A percentile compares a stretch with the other conserved stretches of the same genome.
These are phyloP conservation scores for Brachymystax lenok DNA, from an alignment of 2,797 vertebrate species.

Conservation along the genomic window DNA sequence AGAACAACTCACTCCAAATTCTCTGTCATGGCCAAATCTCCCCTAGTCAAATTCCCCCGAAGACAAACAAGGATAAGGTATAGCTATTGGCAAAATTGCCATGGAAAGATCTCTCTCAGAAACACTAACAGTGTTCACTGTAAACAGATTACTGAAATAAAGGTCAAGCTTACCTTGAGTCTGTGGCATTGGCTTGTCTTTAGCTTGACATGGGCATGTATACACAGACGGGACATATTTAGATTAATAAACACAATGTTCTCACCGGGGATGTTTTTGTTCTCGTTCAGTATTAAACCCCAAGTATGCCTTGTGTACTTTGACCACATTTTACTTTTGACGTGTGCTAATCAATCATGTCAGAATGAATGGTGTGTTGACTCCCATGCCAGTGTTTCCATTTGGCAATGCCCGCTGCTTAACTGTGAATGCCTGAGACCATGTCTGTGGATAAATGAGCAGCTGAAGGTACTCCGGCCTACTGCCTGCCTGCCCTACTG, in stretches of 20 bases:
- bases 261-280: constrained; percentile 67
- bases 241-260: constrained; percentile 65
- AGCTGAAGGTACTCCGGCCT: constrained; percentile 30
- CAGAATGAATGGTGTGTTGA: constrained; percentile 72
- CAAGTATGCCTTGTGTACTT: constrained; percentile 75
- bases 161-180: constrained; percentile 34
- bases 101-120: constrained; percentile 35
- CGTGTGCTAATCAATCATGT: constrained; percentile 78
- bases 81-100: constrained; percentile 45
- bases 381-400: constrained; percentile 79
- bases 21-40: constrained; percentile 37
- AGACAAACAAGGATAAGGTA: constrained; percentile 61
- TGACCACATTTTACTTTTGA: constrained; percentile 75
- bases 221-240: constrained; percentile 62
- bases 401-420: constrained; percentile 74
- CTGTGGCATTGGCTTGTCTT: constrained; percentile 43
- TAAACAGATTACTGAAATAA: constrained; percentile 40
- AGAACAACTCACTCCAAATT: constrained; percentile 44
- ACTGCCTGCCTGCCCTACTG: constrained; percentile 10
- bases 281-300: constrained; percentile 67
- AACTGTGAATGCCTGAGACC: constrained; percentile 63
- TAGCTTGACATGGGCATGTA: constrained; percentile 51
- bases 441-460: constrained; percentile 63
- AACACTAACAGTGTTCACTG: constrained; percentile 34
- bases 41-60: constrained; percentile 39